Base-by-base conservation (phyloP, 2,888 invertebrate species). In the Leuctra nigra region DNA sequence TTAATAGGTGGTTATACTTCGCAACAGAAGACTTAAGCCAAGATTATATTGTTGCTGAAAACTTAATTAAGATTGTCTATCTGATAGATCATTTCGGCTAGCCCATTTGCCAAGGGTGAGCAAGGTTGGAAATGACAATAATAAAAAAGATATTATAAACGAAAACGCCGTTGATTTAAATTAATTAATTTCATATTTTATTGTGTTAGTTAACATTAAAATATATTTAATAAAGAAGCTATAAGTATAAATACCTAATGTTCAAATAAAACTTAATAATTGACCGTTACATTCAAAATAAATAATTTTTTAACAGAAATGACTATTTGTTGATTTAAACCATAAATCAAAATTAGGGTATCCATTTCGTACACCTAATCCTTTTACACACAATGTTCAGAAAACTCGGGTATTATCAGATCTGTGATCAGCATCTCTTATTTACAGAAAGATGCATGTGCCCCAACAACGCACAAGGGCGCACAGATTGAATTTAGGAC, bases 251-350 rank as follows among this genome's bases (percentile, higher is more conserved):
- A 7, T 41, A 20, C 9, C 20, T 16, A 14, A 41, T 41, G 41
- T 41, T 16, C 41, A 41, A 18, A 41, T 16, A 11, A 11, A 41
- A 2, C 18, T 11, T 16, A 41, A 18, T 41, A 14, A 16, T 41
- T 41, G 41, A 41, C 20, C 41, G 41, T 41, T 41, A 41, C 50
- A 47, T 50, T 33, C 50, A 13, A 29, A 29, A 50, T 35, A 50
- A 50, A 50, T 50, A 22, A 20, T 9, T 50, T 50, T 35, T 50
- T 33, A 29, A 29, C 11, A n/a, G n/a, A n/a, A n/a, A n/a, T n/a
- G n/a, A n/a, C n/a, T n/a, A n/a, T n/a, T n/a, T n/a, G n/a, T n/a
- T n/a, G n/a, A n/a, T n/a, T n/a, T n/a, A n/a, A n/a, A n/a, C n/a
- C n/a, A n/a, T n/a, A n/a, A n/a, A n/a, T n/a, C n/a, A n/a, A n/a